A percentile compares a stretch with the other conserved stretches of the same genome.
Conservation (phyloP, 2,888 invertebrate genomes). For the Orchesella flavescens region DNA sequence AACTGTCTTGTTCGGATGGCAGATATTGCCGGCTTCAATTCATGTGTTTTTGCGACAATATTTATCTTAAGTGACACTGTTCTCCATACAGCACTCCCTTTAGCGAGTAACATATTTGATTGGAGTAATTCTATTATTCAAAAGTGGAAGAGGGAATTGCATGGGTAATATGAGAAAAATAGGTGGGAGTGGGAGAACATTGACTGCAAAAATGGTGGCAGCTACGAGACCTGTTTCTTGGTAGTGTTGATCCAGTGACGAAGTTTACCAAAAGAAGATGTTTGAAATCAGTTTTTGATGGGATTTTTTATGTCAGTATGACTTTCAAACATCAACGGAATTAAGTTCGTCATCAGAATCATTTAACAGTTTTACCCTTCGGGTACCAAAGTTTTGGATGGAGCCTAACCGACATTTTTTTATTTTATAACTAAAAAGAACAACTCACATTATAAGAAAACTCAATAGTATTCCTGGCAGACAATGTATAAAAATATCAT, state of each 20-base stretch:
- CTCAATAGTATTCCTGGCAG: too few species aligned
- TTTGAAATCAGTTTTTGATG: conserved; percentile 7
- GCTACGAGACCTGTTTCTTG: conserved; percentile 17
- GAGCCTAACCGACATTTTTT: too few species aligned
- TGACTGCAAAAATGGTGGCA: not conserved
- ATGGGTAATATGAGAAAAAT: not conserved
- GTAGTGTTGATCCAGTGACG: conserved; percentile 12
- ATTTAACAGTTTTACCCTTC: too few species aligned
- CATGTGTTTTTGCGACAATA: not conserved
- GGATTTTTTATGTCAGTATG: not conserved
- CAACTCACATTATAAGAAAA: too few species aligned
- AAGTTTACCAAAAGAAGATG: conserved; percentile 27
- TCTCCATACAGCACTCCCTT: not conserved
- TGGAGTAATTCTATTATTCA: not conserved
- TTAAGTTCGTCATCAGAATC: too few species aligned
- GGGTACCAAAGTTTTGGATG: too few species aligned
- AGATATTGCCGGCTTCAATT: not conserved
- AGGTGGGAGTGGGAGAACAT: not conserved
- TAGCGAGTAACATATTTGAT: not conserved
- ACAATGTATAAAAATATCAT: too few species aligned
- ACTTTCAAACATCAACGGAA: not conserved
- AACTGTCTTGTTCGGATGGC: not conserved
- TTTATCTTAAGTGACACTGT: too few species aligned
- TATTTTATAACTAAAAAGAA: too few species aligned
- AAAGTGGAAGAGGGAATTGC: not conserved